phyloP scores from a whole-genome alignment of 1,140 invertebrate species.

The Octopus sinensis region DNA sequence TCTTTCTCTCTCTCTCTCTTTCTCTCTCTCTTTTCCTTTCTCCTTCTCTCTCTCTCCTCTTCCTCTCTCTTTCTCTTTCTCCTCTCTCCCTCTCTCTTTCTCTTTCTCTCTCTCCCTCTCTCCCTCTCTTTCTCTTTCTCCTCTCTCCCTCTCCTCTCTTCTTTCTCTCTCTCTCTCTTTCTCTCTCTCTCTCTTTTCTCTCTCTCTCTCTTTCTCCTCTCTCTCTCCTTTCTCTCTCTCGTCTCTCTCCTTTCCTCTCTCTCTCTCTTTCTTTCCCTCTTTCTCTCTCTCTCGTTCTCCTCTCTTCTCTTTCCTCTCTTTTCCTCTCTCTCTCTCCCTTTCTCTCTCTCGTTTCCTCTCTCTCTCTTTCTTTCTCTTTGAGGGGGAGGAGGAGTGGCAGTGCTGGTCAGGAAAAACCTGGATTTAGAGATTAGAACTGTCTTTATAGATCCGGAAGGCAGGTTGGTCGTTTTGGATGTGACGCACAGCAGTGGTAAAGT shows the following conservation, averaged over 20 bases:
- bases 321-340: background rate
- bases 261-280: background rate
- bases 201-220: background rate
- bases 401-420: too few species aligned
- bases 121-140: background rate
- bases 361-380: background rate
- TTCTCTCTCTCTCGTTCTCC: background rate
- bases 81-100: background rate
- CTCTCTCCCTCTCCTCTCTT: background rate
- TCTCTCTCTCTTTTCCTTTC: background rate
- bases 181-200: background rate
- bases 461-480: too few species aligned
- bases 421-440: too few species aligned
- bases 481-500: too few species aligned
- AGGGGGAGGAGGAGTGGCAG: too few species aligned
- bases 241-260: background rate
- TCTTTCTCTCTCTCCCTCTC: background rate
- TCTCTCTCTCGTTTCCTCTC: background rate
- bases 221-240: background rate
- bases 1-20: background rate
- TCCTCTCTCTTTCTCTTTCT: background rate
- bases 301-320: background rate
- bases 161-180: background rate
- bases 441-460: too few species aligned
- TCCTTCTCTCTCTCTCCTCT: background rate